Base-by-base conservation (phyloP, 1,140 invertebrate genomes). In the Colletes latitarsis region DNA sequence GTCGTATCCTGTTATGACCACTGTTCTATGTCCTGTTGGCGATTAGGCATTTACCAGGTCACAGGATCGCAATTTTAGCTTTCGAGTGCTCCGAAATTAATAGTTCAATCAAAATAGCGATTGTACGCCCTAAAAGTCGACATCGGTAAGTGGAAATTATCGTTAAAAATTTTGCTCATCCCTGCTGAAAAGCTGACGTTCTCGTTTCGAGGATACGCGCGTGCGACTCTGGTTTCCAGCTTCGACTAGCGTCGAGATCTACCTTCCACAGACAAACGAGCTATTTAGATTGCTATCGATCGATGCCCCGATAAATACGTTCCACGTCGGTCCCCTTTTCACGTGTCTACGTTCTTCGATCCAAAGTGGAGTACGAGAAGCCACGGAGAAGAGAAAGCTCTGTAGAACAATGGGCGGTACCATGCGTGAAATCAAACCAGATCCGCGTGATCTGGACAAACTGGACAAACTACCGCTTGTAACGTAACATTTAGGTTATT, bases 1-100 rank as follows among this genome's bases (percentile, higher is more conserved):
- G 63, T 46, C 77, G 53, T 85, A 85, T 85, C 79, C 84, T 84
- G 83, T 75, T 75, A 75, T 63, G 15, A 60, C 17, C 60, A 62
- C 77, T 85, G 70, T 57, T 85, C 64, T 10, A 58, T 6, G 49
- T 69, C 53, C 73, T 68, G 73, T 76, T 30, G 9, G 10, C 3
- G 39, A 30, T 43, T 8, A 17, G 21, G 12, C 12, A 14, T 9
- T 41, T 9, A 30, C 6, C n/a, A 3, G 6, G 41, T 9, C 43
- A 64, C 8, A 21, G 4, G 6, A 49, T 9, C 43, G 64, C 8
- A 21, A 41, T 64, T 64, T 49, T 30, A 49, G 1, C 19, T 9
- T 30, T 19, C 10, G 60, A 12, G 3, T 5, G n/a, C n/a, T n/a
- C n/a, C n/a, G n/a, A n/a, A n/a, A n/a, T 43, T 43, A 30, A 30